phyloP scores from a whole-genome alignment of 2,888 invertebrate genomes.

The Tenthredo amoena region DNA sequence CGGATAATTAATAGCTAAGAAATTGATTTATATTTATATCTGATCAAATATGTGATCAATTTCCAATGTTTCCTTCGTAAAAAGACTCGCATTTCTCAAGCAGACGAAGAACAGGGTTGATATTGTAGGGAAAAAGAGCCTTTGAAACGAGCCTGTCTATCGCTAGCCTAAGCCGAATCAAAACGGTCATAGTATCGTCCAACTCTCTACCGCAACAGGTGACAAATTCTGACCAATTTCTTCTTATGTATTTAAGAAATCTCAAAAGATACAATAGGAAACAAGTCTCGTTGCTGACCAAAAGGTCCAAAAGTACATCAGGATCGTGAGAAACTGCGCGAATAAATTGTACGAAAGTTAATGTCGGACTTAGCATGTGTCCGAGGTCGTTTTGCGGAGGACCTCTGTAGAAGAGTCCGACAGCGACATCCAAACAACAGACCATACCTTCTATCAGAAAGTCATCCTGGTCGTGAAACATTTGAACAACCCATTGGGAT shows the following conservation, averaged over 20 bases:
- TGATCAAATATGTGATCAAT: slow-evolving; percentile 79
- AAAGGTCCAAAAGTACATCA: slow-evolving; percentile 89
- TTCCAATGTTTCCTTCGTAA: slow-evolving; percentile 91
- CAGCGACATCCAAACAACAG: slow-evolving; percentile 92
- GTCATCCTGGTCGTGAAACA: slow-evolving; percentile 95
- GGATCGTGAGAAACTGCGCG: slow-evolving; percentile 91
- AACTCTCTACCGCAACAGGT: slow-evolving; percentile 87
- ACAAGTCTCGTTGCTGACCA: slow-evolving; percentile 95
- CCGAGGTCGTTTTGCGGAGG: slow-evolving; percentile 90
- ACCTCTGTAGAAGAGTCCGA: slow-evolving; percentile 90
- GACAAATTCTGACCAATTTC: slow-evolving; percentile 92
- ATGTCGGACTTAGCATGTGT: slow-evolving; percentile 90
- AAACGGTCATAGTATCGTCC: slow-evolving; percentile 91
- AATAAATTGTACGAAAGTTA: slow-evolving; percentile 93
- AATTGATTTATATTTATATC: slow-evolving; percentile 24
- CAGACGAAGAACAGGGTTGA: slow-evolving; percentile 91
- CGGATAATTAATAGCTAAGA: slow-evolving; percentile 10
- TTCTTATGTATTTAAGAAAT: slow-evolving; percentile 90
- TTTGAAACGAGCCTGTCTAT: slow-evolving; percentile 91
- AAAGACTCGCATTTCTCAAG: slow-evolving; percentile 91
- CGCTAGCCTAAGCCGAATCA: slow-evolving; percentile 88
- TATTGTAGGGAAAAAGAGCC: slow-evolving; percentile 93
- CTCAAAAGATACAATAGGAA: slow-evolving; percentile 91
- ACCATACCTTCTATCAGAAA: slow-evolving; percentile 95
- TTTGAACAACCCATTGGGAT: slow-evolving; percentile 92